phyloP scores from a whole-genome alignment of 2,888 invertebrate species.

The Endotricha flammealis region DNA sequence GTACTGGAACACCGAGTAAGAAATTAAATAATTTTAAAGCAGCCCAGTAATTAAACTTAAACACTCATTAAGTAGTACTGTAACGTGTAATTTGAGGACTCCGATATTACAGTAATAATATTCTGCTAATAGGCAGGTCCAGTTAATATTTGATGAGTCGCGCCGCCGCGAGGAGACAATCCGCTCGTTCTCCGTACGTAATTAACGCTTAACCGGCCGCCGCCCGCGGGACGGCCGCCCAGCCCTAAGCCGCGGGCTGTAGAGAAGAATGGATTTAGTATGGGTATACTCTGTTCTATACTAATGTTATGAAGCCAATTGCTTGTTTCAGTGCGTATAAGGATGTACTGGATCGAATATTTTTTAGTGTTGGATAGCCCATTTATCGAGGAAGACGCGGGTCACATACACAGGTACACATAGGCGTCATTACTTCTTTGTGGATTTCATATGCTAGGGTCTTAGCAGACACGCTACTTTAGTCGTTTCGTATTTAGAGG shows the following conservation, averaged over 20 bases:
- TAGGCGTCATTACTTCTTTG: no score
- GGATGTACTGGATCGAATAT: no score
- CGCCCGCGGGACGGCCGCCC: no score
- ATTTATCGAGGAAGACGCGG: no score
- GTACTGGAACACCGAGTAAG: not conserved
- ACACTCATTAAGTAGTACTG: constrained; percentile 12
- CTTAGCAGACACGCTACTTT: no score
- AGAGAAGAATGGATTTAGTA: not conserved
- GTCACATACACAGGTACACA: no score
- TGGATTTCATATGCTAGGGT: no score
- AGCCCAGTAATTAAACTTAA: constrained; percentile 9
- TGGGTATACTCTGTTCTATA: not conserved
- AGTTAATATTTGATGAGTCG: constrained; percentile 11
- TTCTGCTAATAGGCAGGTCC: constrained; percentile 4
- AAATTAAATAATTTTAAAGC: constrained; percentile 6
- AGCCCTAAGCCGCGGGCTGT: no score
- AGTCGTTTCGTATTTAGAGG: no score
- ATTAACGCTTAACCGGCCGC: not conserved
- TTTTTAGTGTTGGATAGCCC: no score
- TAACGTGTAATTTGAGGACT: constrained; percentile 15
- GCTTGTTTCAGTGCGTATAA: not conserved
- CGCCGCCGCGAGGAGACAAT: constrained; percentile 11
- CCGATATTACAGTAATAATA: constrained; percentile 9
- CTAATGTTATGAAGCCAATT: no score
- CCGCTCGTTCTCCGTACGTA: not conserved